phyloP scores from a whole-genome alignment of 2,888 invertebrate genomes.

The Falcaria lacertinaria region DNA sequence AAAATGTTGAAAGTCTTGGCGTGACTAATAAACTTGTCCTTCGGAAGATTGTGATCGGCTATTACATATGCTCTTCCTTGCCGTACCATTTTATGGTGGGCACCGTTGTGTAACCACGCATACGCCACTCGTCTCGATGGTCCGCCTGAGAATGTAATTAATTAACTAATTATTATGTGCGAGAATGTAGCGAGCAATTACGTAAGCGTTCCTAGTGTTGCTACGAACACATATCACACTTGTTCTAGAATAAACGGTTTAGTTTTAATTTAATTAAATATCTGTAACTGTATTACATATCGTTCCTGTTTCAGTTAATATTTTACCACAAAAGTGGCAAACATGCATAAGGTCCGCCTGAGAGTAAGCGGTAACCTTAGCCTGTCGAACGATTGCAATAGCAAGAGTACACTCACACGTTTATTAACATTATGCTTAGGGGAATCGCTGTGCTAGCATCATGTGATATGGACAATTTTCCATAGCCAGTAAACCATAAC shows the following conservation, averaged over 20 bases:
- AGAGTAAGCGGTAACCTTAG: too few relatives aligned
- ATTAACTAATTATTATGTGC: conserved; percentile 52
- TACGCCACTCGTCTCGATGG: conserved; percentile 12
- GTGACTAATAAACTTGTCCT: conserved; percentile 33
- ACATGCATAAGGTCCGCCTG: too few relatives aligned
- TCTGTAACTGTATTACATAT: too few relatives aligned
- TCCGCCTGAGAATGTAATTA: conserved; percentile 40
- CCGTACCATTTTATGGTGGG: neutral
- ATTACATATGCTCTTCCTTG: conserved; percentile 3
- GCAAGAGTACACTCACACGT: too few relatives aligned
- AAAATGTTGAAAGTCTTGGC: conserved; percentile 12
- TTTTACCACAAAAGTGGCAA: too few relatives aligned
- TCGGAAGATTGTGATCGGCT: conserved; percentile 20
- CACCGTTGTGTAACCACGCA: conserved; percentile 7
- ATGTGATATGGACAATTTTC: too few relatives aligned
- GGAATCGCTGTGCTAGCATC: too few relatives aligned
- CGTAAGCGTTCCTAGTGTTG: conserved; percentile 38
- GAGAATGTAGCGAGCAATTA: conserved; percentile 33
- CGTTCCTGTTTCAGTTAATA: too few relatives aligned
- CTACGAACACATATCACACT: conserved; percentile 4
- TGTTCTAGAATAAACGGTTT: neutral
- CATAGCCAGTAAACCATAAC: too few relatives aligned
- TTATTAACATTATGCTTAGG: too few relatives aligned
- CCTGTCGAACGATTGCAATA: too few relatives aligned
- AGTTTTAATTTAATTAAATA: neutral